Percentiles rank a stretch among this genome's conserved stretches.
Conservation (phyloP, 1,140 invertebrate genomes). For the Drosophila suzukii region DNA sequence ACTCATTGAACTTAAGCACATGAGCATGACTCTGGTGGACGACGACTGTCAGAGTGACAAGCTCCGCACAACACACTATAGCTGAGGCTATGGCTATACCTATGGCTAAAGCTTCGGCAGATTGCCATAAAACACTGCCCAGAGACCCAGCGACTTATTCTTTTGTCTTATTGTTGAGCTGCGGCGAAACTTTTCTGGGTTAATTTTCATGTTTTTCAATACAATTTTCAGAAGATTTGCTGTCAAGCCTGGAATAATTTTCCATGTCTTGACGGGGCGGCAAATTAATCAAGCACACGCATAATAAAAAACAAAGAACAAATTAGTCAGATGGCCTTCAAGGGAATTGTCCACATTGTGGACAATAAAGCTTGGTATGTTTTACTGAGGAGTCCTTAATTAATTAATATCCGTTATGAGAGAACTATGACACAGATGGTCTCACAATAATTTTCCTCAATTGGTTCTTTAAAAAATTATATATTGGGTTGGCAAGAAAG, state of each 20-base stretch:
- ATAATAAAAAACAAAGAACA: constrained; percentile 51
- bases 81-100: no score
- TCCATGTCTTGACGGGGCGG: constrained; percentile 52
- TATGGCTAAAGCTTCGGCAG: constrained; percentile 6
- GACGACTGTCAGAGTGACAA: constrained; percentile 42
- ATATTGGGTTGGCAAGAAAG: no score
- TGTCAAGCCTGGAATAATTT: constrained; percentile 66
- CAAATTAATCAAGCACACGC: constrained; percentile 57
- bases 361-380: background rate
- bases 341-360: background rate
- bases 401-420: background rate
- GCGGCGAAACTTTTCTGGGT: constrained; percentile 57
- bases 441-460: no score
- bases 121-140: constrained; percentile 20
- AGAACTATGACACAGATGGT: no score
- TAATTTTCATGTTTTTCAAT: constrained; percentile 67
- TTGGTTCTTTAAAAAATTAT: no score
- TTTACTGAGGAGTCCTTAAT: constrained; percentile 4
- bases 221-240: constrained; percentile 56
- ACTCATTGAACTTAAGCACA: constrained; percentile 64
- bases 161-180: constrained; percentile 60
- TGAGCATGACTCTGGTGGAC: constrained; percentile 44
- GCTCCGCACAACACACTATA: constrained; percentile 6
- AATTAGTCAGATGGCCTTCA: constrained; percentile 43
- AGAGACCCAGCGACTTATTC: constrained; percentile 43